Percentiles rank a stretch among this genome's conserved stretches.
These are phyloP conservation scores for Fulmarus glacialis DNA, from an alignment of 2,113 vertebrate species.

Conservation along the genomic window DNA sequence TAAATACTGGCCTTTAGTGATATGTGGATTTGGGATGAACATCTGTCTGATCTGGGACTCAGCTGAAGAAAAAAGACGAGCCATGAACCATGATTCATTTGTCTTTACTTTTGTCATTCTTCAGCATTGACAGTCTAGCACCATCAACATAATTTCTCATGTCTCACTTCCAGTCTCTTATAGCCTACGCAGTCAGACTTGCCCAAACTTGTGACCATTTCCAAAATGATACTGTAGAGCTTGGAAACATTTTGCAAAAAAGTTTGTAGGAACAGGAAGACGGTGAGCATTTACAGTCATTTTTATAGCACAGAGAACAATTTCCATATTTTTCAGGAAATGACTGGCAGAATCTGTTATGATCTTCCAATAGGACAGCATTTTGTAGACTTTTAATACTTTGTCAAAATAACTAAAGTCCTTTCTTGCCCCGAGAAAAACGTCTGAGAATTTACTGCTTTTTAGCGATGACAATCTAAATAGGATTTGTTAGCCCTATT, in stretches of 20 bases:
- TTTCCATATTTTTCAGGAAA: neutral
- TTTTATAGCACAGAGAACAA: neutral
- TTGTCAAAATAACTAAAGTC: constrained; percentile 24
- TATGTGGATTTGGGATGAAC: neutral
- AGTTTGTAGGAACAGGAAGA: neutral
- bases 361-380: neutral
- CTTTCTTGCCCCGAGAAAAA: neutral
- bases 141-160: neutral
- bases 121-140: neutral
- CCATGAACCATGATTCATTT: neutral
- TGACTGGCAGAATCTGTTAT: constrained; percentile 4
- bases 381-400: neutral
- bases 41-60: neutral
- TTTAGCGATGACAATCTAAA: neutral
- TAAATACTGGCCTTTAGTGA: neutral
- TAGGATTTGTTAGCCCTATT: constrained; percentile 41
- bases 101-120: neutral
- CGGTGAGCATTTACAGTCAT: neutral
- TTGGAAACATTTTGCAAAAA: neutral
- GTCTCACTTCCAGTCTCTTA: neutral
- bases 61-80: neutral
- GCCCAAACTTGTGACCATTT: neutral
- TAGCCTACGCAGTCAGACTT: neutral
- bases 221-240: neutral
- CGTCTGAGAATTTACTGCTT: neutral